Evolutionary conservation across 2,888 invertebrate genomes (phyloP), one percentile per base, ranked within the genome.

Genomic region (Ennomos fuscantarius): DNA sequence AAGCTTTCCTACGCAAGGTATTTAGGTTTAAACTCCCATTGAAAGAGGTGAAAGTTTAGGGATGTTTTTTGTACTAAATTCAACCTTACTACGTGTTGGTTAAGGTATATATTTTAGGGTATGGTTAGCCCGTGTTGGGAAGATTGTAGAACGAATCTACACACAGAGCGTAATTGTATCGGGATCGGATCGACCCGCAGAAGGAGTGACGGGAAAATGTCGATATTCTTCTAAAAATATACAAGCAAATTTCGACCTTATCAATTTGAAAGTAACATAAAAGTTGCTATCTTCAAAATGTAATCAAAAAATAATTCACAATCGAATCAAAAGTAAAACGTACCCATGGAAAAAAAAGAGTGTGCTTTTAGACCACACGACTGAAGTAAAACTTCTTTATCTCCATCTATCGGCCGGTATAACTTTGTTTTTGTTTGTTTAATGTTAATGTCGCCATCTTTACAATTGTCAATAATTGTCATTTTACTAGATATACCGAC

Each of bases 41-140:
- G 91, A 89, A 90, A 90, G 91, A 90, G 90, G 90, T 91, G 91
- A 91, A 92, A 91, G 89, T 92, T 89, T 84, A 73, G 83, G 83
- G 82, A 71, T 66, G 66, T 54, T 55, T 40, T 75, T 66, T 66
- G 44, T 47, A 55, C 58, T 33, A 79, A 74, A 74, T 54, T 78
- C 63, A 60, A 67, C 80, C 74, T 72, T 88, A 71, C 50, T 9
- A n/a, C 15, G 33, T 8, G 37, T n/a, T 11, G 45, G 6, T 60
- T 70, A 86, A 64, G 74, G 82, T 77, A 6, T 65, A 59, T 73
- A 79, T 84, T 84, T 11, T 60, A 35, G 13, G 37, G 13, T 15
- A 49, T 55, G 66, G 66, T 66, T 62, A 60, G 73, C 61, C 68
- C 74, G 85, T 82, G 86, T 84, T 84, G 84, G 81, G 87, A 87